phyloP scores from a whole-genome alignment of 1,140 invertebrate species.

The Lethocerus indicus region DNA sequence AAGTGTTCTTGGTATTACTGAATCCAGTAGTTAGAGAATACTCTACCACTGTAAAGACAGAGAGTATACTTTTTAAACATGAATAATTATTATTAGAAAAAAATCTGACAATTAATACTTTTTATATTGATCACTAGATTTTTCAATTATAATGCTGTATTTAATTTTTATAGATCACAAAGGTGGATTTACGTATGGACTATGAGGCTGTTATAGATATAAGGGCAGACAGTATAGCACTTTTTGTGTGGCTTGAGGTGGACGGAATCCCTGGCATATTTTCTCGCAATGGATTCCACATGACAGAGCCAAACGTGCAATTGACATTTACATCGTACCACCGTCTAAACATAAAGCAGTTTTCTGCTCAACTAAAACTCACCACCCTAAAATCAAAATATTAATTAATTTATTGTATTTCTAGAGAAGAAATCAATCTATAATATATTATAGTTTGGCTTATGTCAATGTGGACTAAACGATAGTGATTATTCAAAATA shows the following conservation, averaged over 20 bases:
- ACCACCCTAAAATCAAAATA: too few species aligned
- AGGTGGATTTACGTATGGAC: background rate
- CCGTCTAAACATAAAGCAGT: background rate
- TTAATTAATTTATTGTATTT: too few species aligned
- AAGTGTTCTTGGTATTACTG: too few species aligned
- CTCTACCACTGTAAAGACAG: too few species aligned
- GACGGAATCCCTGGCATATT: conserved; percentile 30
- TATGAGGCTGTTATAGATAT: conserved; percentile 18
- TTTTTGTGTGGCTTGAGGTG: conserved; percentile 46
- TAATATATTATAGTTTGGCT: too few species aligned
- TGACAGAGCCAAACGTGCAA: conserved; percentile 2
- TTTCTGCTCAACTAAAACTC: too few species aligned
- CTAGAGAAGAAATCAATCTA: too few species aligned
- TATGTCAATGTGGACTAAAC: too few species aligned
- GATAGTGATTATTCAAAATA: too few species aligned
- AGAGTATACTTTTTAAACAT: background rate
- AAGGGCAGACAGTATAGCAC: conserved; percentile 29
- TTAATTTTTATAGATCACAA: conserved; percentile 1
- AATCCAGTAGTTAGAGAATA: too few species aligned
- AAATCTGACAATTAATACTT: background rate
- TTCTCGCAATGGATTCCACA: conserved; percentile 43
- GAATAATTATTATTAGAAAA: background rate
- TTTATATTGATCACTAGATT: background rate
- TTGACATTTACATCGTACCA: background rate
- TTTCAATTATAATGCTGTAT: background rate